Conservation (phyloP, 2,888 invertebrate genomes). For the Galeopsomyia nigrocyanea region DNA sequence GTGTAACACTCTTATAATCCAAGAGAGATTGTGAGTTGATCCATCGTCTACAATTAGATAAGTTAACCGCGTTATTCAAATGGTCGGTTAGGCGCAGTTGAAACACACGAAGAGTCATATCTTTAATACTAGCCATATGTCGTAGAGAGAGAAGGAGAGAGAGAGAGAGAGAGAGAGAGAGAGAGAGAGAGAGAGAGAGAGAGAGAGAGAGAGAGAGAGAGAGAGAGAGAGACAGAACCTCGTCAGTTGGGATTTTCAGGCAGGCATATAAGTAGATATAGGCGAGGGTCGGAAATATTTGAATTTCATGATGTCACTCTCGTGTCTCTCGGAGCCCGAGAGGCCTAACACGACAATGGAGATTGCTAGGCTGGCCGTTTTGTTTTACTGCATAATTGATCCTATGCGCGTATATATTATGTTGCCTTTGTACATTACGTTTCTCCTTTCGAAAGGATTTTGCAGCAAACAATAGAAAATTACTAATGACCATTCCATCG, state of each 20-base stretch:
- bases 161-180: background rate
- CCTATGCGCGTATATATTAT: background rate
- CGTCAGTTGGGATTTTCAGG: conserved; percentile 30
- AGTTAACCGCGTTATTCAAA: conserved; percentile 5
- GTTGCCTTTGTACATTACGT: conserved; percentile 5
- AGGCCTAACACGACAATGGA: conserved; percentile 21
- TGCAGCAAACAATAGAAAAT: too few species aligned
- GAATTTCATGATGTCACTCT: conserved; percentile 45
- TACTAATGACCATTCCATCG: too few species aligned
- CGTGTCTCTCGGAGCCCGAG: background rate
- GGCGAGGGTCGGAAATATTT: conserved; percentile 32
- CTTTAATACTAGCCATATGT: conserved; percentile 4
- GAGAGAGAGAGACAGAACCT: background rate
- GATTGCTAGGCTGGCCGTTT: conserved; percentile 15
- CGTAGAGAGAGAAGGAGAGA: background rate
- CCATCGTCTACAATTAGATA: conserved; percentile 17
- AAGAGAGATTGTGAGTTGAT: background rate
- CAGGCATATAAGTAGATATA: background rate
- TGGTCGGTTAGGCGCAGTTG: background rate
- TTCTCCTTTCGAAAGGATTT: background rate
- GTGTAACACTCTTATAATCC: background rate
- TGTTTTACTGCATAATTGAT: conserved; percentile 29
- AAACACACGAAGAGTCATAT: background rate
- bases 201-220: background rate
- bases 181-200: too few species aligned